phyloP scores from a whole-genome alignment of 2,888 invertebrate genomes.

The Labia minor region DNA sequence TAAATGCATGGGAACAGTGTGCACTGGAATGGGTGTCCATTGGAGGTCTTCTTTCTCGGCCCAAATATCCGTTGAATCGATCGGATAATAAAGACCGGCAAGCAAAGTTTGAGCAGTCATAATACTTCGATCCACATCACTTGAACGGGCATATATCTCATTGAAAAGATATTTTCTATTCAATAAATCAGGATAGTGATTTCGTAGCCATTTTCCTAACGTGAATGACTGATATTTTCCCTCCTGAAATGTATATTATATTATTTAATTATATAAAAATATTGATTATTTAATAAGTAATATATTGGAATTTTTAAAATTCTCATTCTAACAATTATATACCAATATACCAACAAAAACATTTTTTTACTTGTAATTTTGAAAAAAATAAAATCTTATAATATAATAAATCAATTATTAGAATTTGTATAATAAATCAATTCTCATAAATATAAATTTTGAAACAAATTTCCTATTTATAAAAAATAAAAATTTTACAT shows the following conservation, averaged over 20 bases:
- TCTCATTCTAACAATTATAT: too few relatives aligned
- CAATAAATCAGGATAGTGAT: conserved; percentile 56
- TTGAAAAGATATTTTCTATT: conserved; percentile 50
- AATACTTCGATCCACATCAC: conserved; percentile 69
- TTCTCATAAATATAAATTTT: too few relatives aligned
- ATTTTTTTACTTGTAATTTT: too few relatives aligned
- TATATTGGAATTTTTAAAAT: too few relatives aligned
- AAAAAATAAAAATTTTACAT: too few relatives aligned
- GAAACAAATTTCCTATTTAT: too few relatives aligned
- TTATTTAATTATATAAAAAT: too few relatives aligned
- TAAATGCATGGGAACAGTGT: conserved; percentile 53
- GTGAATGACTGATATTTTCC: conserved; percentile 65
- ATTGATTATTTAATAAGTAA: too few relatives aligned
- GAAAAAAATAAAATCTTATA: too few relatives aligned
- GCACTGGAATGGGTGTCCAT: conserved; percentile 85
- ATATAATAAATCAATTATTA: too few relatives aligned
- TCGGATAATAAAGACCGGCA: conserved; percentile 64
- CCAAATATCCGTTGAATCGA: conserved; percentile 37
- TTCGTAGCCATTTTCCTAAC: conserved; percentile 58
- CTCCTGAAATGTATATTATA: conserved; percentile 46
- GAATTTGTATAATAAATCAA: too few relatives aligned
- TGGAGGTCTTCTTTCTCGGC: conserved; percentile 29
- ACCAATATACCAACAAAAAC: too few relatives aligned
- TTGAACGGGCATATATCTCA: conserved; percentile 54
- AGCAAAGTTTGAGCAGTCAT: conserved; percentile 74